A percentile compares a stretch with the other conserved stretches of the same genome.
These are phyloP conservation scores for Eucriotettix oculatus DNA, from an alignment of 2,888 invertebrate species.

Conservation along the genomic window DNA sequence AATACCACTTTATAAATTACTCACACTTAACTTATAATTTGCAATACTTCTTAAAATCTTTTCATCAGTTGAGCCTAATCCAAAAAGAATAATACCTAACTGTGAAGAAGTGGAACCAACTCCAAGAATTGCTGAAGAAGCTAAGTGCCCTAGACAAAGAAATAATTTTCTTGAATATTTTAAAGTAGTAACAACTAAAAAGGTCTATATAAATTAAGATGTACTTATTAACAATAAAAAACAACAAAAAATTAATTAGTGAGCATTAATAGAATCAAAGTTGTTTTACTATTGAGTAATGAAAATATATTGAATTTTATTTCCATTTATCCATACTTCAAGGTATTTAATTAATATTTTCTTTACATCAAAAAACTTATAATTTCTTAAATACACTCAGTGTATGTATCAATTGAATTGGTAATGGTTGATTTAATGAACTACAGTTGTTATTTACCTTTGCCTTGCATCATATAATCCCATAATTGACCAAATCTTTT, in stretches of 20 bases:
- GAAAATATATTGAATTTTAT: not conserved
- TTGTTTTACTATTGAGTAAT: not conserved
- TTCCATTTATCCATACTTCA: no score
- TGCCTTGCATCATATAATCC: slow-evolving; percentile 36
- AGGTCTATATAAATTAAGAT: no score
- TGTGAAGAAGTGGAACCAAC: slow-evolving; percentile 30
- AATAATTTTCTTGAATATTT: not conserved
- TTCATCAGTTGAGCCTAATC: slow-evolving; percentile 52
- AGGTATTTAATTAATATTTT: no score
- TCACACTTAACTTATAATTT: slow-evolving; percentile 44
- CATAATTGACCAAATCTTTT: slow-evolving; percentile 32
- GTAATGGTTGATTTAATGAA: not conserved
- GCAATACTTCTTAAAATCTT: slow-evolving; percentile 42
- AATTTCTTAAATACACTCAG: not conserved
- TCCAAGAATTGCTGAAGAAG: slow-evolving; percentile 47
- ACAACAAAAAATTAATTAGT: no score
- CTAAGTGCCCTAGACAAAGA: slow-evolving; percentile 28
- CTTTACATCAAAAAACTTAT: no score
- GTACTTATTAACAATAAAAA: no score
- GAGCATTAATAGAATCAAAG: no score
- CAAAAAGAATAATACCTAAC: slow-evolving; percentile 40
- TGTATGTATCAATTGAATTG: no score
- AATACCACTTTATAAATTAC: slow-evolving; percentile 1
- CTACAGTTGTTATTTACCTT: slow-evolving; percentile 25
- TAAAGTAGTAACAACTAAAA: no score